Evolutionary conservation across 2,797 vertebrate genomes (phyloP).

Genomic region (Pitangus sulphuratus): DNA sequence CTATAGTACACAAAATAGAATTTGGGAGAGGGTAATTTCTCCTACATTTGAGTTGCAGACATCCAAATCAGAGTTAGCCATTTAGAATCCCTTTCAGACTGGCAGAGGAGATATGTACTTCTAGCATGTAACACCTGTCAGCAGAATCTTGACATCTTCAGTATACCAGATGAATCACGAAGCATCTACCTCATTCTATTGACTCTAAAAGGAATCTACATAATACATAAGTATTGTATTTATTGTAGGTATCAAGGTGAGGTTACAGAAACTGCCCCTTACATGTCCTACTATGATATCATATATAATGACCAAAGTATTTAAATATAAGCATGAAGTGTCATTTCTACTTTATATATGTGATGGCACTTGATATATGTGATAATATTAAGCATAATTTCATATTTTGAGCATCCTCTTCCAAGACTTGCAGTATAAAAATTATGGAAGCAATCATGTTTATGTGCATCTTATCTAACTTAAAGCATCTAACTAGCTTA

Average conservation of each 20-base stretch:
- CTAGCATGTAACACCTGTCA: not conserved
- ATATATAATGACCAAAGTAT: not conserved
- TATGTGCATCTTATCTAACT: not conserved
- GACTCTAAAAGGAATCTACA: not conserved
- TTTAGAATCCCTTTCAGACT: not conserved
- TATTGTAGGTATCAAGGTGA: not conserved
- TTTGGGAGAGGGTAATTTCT: not conserved
- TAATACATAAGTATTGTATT: not conserved
- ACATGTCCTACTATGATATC: not conserved
- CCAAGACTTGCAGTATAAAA: not conserved
- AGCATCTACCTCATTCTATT: not conserved
- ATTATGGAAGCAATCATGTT: not conserved
- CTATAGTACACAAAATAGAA: not conserved
- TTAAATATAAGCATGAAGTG: not conserved
- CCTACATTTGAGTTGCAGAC: not conserved
- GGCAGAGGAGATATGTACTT: not conserved
- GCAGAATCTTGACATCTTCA: not conserved
- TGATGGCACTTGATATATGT: not conserved
- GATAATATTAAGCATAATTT: not conserved
- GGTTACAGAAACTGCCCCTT: not conserved
- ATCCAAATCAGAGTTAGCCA: not conserved
- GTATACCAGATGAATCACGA: not conserved
- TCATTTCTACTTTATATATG: not conserved
- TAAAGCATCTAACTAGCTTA: not conserved
- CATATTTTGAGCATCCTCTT: not conserved